Evolutionary conservation across 2,113 vertebrate species (phyloP).

Genomic region (Indicator indicator): DNA sequence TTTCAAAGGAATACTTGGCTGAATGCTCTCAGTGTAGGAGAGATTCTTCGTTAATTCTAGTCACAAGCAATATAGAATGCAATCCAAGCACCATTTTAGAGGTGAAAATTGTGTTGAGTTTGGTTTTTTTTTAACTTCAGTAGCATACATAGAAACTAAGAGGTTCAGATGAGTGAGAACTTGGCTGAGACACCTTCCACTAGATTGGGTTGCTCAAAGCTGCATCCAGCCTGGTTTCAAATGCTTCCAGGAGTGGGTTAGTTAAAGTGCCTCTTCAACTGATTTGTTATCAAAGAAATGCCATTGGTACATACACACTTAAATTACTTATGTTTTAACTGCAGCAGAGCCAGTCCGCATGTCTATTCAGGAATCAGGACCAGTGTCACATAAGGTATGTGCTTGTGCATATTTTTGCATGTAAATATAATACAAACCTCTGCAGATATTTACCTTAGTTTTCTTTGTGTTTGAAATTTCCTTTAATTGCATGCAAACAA

Average conservation of each 20-base stretch:
- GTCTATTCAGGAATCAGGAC: slow-evolving; percentile 71
- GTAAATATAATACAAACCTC: not conserved
- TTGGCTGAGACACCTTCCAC: not conserved
- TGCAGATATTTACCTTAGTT: not conserved
- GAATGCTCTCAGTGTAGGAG: not conserved
- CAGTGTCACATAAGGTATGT: slow-evolving; percentile 57
- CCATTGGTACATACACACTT: not conserved
- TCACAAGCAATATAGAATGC: not conserved
- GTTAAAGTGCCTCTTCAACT: not conserved
- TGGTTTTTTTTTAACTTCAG: not conserved
- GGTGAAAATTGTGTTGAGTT: not conserved
- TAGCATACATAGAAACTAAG: not conserved
- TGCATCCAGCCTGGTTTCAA: not conserved
- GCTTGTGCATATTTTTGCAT: not conserved
- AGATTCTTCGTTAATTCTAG: not conserved
- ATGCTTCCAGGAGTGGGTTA: not conserved
- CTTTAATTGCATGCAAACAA: not conserved
- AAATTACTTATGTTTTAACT: not conserved
- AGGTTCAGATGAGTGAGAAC: not conserved
- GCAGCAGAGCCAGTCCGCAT: slow-evolving; percentile 55
- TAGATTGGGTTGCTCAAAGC: not conserved
- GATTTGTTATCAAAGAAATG: not conserved
- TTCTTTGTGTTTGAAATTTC: not conserved
- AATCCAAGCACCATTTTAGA: not conserved
- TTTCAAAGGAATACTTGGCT: not conserved